Conservation (phyloP, 2,888 invertebrate species). For the Microctonus hyperodae region DNA sequence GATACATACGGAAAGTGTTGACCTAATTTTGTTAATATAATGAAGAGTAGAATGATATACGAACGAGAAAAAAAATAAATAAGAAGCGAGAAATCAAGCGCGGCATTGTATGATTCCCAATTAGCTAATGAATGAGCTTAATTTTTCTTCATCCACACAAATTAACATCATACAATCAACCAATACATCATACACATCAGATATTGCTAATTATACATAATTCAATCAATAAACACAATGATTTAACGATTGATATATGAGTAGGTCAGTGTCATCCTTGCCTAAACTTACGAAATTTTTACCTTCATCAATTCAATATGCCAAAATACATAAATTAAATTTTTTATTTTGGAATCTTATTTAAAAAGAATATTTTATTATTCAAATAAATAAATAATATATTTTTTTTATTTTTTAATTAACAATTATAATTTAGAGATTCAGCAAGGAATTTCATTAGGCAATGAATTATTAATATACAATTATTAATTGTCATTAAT, state of each 20-base stretch:
- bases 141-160: conserved; percentile 3
- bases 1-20: neutral
- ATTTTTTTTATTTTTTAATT: too few species aligned
- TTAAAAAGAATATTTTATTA: too few species aligned
- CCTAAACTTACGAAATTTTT: too few species aligned
- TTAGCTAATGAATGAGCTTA: conserved; percentile 31
- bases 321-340: too few species aligned
- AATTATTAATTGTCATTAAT: too few species aligned
- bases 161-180: conserved; percentile 2
- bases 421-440: too few species aligned
- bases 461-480: too few species aligned
- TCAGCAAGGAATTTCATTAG: too few species aligned
- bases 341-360: too few species aligned
- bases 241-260: neutral
- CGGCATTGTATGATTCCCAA: conserved; percentile 11
- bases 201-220: neutral
- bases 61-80: neutral
- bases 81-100: conserved; percentile 1
- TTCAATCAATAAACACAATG: neutral
- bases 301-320: too few species aligned
- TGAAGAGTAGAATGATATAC: neutral
- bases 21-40: neutral
- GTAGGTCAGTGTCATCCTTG: too few species aligned
- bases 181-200: neutral
- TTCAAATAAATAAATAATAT: too few species aligned